These are phyloP conservation scores for Tigriopus japonicus DNA, from an alignment of 1,140 invertebrate species.

Conservation along the genomic window DNA sequence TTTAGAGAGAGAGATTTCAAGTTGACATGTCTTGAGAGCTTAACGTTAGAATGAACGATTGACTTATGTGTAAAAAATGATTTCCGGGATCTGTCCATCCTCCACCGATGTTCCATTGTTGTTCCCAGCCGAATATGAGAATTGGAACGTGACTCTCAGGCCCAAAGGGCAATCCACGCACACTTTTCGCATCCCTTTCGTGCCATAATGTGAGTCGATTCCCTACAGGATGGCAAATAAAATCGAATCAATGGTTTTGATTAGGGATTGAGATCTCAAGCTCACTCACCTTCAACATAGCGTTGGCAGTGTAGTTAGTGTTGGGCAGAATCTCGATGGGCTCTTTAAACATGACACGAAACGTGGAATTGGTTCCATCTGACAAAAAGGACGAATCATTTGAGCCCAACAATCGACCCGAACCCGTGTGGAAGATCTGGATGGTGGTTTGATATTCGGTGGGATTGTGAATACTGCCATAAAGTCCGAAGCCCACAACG, in stretches of 20 bases:
- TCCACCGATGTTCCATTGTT: constrained; percentile 79
- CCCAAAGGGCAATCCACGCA: constrained; percentile 49
- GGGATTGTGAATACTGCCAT: constrained; percentile 63
- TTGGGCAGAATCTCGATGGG: constrained; percentile 62
- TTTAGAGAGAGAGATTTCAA: too few relatives aligned
- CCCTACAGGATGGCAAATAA: constrained; percentile 36
- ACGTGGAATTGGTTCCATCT: constrained; percentile 60
- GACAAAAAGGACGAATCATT: constrained; percentile 57
- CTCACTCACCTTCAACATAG: constrained; percentile 49
- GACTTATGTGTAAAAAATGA: constrained; percentile 49
- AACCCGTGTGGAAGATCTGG: constrained; percentile 53
- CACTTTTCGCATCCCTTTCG: constrained; percentile 54
- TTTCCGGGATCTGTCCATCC: constrained; percentile 74
- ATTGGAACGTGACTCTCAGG: constrained; percentile 60
- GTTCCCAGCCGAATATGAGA: constrained; percentile 62
- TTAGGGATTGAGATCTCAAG: constrained; percentile 1
- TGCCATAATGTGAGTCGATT: constrained; percentile 69
- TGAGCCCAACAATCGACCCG: constrained; percentile 40
- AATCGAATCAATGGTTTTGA: not conserved
- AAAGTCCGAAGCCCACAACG: constrained; percentile 68
- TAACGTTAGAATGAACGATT: not conserved
- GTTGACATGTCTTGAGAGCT: too few relatives aligned
- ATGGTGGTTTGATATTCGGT: constrained; percentile 60
- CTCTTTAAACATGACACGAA: constrained; percentile 72
- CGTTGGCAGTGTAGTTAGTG: constrained; percentile 60